phyloP scores from a whole-genome alignment of 2,888 invertebrate genomes.

The Agonopterix alstromeriana region DNA sequence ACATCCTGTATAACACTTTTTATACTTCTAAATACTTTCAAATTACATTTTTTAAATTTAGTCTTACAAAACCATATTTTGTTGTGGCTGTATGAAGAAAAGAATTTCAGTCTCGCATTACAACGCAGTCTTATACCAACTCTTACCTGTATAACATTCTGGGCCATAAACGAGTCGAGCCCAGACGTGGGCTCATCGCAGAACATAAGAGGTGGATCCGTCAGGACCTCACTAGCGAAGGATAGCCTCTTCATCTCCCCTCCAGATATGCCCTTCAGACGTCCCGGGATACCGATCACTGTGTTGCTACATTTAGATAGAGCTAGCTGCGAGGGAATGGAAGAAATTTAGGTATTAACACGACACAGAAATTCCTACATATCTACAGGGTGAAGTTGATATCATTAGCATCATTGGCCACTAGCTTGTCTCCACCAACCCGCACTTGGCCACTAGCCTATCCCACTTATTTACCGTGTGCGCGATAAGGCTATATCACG shows the following conservation, averaged over 20 bases:
- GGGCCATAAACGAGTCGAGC: constrained; percentile 97
- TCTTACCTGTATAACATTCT: constrained; percentile 89
- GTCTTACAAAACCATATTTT: constrained; percentile 9
- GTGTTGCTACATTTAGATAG: constrained; percentile 93
- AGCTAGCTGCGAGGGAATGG: constrained; percentile 77
- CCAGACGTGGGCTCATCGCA: constrained; percentile 99
- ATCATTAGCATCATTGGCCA: no score
- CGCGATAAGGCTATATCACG: no score
- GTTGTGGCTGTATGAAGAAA: no score
- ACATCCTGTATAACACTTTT: no score
- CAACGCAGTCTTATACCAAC: background rate
- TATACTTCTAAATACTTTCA: no score
- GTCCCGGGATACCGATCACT: constrained; percentile 91
- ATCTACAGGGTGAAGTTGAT: no score
- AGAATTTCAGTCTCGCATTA: no score
- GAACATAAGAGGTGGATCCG: constrained; percentile 95
- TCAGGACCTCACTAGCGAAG: constrained; percentile 97
- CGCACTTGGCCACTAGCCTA: no score
- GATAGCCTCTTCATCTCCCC: constrained; percentile 97
- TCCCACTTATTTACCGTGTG: no score
- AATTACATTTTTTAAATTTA: no score
- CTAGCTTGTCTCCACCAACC: no score
- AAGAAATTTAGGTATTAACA: background rate
- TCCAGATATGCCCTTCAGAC: constrained; percentile 94
- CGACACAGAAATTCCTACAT: no score